phyloP scores from a whole-genome alignment of 1,140 invertebrate genomes.

The Drosophila ananassae region DNA sequence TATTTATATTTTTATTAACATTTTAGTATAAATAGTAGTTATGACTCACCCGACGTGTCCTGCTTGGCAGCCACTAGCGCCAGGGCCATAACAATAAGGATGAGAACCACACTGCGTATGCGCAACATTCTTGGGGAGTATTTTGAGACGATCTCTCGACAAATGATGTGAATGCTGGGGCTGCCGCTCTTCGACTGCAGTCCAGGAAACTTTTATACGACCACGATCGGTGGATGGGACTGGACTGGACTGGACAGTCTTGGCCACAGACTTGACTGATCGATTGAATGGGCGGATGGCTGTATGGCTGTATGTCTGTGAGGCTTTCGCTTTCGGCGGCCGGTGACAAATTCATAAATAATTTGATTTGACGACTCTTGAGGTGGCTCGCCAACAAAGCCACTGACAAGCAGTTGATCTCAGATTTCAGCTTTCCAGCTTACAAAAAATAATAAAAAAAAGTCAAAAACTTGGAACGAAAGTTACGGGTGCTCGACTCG shows the following conservation, averaged over 20 bases:
- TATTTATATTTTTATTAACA: not conserved
- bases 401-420: conserved; percentile 1
- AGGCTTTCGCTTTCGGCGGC: conserved; percentile 41
- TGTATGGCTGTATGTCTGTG: conserved; percentile 6
- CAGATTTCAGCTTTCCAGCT: conserved; percentile 11
- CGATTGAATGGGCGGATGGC: conserved; percentile 16
- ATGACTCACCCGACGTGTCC: conserved; percentile 21
- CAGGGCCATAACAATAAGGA: not conserved
- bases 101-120: conserved; percentile 27
- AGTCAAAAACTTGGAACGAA: conserved; percentile 13
- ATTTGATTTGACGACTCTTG: conserved; percentile 45
- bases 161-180: conserved; percentile 27
- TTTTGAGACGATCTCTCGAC: not conserved
- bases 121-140: conserved; percentile 19
- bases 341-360: conserved; percentile 52
- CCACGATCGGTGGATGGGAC: conserved; percentile 5
- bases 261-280: not conserved
- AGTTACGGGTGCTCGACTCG: conserved; percentile 31
- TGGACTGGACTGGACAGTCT: not conserved
- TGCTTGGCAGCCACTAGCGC: conserved; percentile 12
- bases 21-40: not conserved
- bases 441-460: not conserved
- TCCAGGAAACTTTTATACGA: conserved; percentile 42
- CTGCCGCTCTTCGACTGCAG: conserved; percentile 43
- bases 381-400: conserved; percentile 42